A percentile compares a stretch with the other conserved stretches of the same genome.
phyloP scores from a whole-genome alignment of 2,888 invertebrate genomes.

The Masnerella sp. region DNA sequence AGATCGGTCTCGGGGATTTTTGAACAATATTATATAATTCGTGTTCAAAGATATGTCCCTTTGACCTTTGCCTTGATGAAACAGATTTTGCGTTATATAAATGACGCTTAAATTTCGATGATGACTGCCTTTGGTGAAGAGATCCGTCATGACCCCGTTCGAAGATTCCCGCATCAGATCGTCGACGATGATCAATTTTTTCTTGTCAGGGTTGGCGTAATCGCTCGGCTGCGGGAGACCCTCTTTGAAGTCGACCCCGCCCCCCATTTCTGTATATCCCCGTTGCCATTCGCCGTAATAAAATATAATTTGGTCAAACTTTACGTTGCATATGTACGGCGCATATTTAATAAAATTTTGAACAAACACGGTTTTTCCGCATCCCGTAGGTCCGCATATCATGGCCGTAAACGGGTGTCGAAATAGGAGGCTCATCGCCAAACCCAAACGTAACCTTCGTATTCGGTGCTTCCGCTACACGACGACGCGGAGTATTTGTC shows the following conservation, averaged over 20 bases:
- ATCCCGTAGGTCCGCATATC: constrained; percentile 17
- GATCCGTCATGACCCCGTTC: constrained; percentile 45
- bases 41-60: neutral
- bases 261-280: constrained; percentile 12
- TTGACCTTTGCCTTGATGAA: neutral
- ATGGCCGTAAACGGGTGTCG: constrained; percentile 20
- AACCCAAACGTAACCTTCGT: too few species aligned
- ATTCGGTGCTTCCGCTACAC: too few species aligned
- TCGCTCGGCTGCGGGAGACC: constrained; percentile 20
- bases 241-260: constrained; percentile 40
- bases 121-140: constrained; percentile 62
- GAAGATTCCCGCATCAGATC: constrained; percentile 33
- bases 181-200: constrained; percentile 32
- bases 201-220: constrained; percentile 10
- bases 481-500: too few species aligned
- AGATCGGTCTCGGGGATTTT: neutral
- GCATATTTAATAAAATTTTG: constrained; percentile 19
- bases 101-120: constrained; percentile 40
- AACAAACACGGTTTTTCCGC: constrained; percentile 37
- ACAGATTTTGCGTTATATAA: constrained; percentile 2
- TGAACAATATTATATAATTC: neutral
- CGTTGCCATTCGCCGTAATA: constrained; percentile 52
- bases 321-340: neutral
- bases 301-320: constrained; percentile 43
- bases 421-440: too few species aligned